Evolutionary conservation across 2,113 vertebrate genomes (phyloP), one percentile per base, ranked within the genome.

Genomic region (Sardina pilchardus): DNA sequence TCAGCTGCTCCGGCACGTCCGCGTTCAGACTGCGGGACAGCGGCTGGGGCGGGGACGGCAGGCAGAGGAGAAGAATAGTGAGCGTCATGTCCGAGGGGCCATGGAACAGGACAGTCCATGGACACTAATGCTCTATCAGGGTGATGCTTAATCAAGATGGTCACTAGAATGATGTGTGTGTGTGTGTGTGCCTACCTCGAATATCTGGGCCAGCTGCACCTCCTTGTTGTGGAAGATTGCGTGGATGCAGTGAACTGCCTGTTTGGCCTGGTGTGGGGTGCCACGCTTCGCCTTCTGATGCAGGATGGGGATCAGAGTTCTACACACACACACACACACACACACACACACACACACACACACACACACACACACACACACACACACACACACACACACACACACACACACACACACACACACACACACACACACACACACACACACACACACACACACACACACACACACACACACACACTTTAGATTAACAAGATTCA

Each of bases 141-240:
- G 50, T 53, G 50, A 53, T 16, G 16, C 50, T 53, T 12, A 53
- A 53, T 16, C 2, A 2, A 53, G 50, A 53, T 14, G 8, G 0
- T 1, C 1, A 12, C 10, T 0, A 34, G 81, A 44, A 82, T 30
- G n/a, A n/a, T n/a, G n/a, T n/a, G n/a, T n/a, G n/a, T n/a, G n/a
- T n/a, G n/a, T 7, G 67, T 17, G 36, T 82, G 8, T 83, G 3
- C 43, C 44, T 96, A 99, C 98, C 96, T 99, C 98, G 93, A 99
- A 99, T 84, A 99, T 99, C 94, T 99, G 98, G 83, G 98, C 98
- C 92, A 99, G 96, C 1, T 99, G 98, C 88, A 99, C 98, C 94
- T 99, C 98, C 92, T 99, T 99, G 93, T 99, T 99, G 90, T 98
- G 97, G 93, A 99, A 99, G 92, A 99, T 99, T 87, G 98, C 96